Percentiles rank a stretch among this genome's conserved stretches.
phyloP scores from a whole-genome alignment of 2,797 vertebrate species.

The Melanotaenia maccullochi region DNA sequence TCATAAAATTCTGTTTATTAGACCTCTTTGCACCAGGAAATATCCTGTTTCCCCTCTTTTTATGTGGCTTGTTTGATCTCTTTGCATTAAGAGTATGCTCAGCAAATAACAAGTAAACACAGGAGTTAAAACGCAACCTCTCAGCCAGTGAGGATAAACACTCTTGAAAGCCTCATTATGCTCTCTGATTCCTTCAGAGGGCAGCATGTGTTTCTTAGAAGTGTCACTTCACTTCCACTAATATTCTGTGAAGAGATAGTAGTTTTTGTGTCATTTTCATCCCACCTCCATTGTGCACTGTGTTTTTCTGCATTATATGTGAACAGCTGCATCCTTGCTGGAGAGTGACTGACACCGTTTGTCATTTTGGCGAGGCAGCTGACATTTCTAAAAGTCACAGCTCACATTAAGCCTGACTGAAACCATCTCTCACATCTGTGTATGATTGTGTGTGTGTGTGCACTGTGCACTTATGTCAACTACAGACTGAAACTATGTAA shows the following conservation, averaged over 20 bases:
- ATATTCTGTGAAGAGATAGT: slow-evolving; percentile 40
- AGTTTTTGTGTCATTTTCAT: slow-evolving; percentile 51
- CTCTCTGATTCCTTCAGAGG: slow-evolving; percentile 40
- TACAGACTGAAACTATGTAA: slow-evolving; percentile 3
- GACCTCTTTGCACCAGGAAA: slow-evolving; percentile 38
- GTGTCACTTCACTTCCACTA: slow-evolving; percentile 42
- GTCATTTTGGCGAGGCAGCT: slow-evolving; percentile 59
- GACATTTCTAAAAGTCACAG: slow-evolving; percentile 76
- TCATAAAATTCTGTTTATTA: slow-evolving; percentile 39
- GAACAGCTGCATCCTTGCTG: slow-evolving; percentile 49
- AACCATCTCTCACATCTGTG: slow-evolving; percentile 8
- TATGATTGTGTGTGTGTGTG: slow-evolving; percentile 17
- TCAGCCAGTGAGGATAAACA: slow-evolving; percentile 34
- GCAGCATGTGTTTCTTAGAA: slow-evolving; percentile 30
- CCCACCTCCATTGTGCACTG: slow-evolving; percentile 46
- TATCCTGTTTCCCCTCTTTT: slow-evolving; percentile 66
- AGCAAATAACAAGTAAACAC: slow-evolving; percentile 41
- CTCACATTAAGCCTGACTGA: slow-evolving; percentile 46
- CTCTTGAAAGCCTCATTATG: slow-evolving; percentile 60
- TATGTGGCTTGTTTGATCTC: slow-evolving; percentile 73
- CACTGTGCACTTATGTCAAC: background rate
- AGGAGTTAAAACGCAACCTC: slow-evolving; percentile 32
- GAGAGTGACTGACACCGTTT: slow-evolving; percentile 69
- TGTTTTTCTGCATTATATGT: slow-evolving; percentile 55
- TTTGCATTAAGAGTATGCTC: slow-evolving; percentile 47